Percentiles rank a stretch among this genome's conserved stretches.
Conservation (phyloP, 2,888 invertebrate genomes). For the Molorchus minor region DNA sequence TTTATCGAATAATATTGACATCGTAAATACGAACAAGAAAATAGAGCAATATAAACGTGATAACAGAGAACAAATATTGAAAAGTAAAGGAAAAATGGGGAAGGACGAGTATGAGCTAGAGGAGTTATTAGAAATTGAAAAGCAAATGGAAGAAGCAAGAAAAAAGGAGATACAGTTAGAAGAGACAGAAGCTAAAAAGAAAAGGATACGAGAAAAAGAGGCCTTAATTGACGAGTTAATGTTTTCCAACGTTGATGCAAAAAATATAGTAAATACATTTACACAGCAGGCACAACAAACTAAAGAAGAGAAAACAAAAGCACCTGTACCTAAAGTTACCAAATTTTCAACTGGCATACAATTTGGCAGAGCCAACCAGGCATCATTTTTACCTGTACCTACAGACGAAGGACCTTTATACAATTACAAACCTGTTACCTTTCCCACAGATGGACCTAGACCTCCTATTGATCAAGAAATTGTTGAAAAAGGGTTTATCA, state of each 20-base stretch:
- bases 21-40: slow-evolving; percentile 86
- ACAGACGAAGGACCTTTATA: slow-evolving; percentile 82
- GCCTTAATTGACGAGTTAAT: slow-evolving; percentile 95
- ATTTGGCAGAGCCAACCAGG: slow-evolving; percentile 73
- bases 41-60: slow-evolving; percentile 93
- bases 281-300: slow-evolving; percentile 72
- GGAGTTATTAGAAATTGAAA: slow-evolving; percentile 83
- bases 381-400: slow-evolving; percentile 74
- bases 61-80: slow-evolving; percentile 84
- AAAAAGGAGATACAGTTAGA: slow-evolving; percentile 76
- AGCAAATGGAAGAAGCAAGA: slow-evolving; percentile 77
- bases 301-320: slow-evolving; percentile 66
- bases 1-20: slow-evolving; percentile 87
- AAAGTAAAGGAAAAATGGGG: slow-evolving; percentile 79
- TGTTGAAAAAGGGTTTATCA: slow-evolving; percentile 72
- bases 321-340: slow-evolving; percentile 65
- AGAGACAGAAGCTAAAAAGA: slow-evolving; percentile 76
- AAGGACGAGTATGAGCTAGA: slow-evolving; percentile 89
- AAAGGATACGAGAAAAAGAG: slow-evolving; percentile 87
- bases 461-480: slow-evolving; percentile 74
- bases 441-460: slow-evolving; percentile 77
- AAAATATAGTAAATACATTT: slow-evolving; percentile 85
- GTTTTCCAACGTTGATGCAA: slow-evolving; percentile 90
- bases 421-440: slow-evolving; percentile 69
- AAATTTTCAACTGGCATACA: slow-evolving; percentile 90